Percentiles rank a stretch among this genome's conserved stretches.
Conservation (phyloP, 2,113 vertebrate species). For the Python bivittatus region DNA sequence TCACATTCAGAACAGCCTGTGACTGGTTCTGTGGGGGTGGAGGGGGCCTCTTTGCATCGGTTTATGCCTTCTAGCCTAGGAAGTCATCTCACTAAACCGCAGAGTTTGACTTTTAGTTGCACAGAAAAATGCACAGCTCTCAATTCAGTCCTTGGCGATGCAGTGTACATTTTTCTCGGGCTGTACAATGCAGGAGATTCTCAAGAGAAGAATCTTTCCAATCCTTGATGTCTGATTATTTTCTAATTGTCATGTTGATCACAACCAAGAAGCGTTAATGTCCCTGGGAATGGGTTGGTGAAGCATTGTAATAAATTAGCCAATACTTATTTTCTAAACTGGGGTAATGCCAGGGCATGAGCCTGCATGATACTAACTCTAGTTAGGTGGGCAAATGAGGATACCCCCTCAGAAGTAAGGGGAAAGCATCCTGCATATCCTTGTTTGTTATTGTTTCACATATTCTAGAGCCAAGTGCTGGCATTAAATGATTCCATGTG, state of each 20-base stretch:
- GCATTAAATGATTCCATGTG: slow-evolving; percentile 1
- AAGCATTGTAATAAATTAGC: neutral
- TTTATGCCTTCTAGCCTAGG: slow-evolving; percentile 7
- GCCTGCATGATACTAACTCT: neutral
- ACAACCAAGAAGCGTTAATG: neutral
- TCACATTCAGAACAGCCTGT: slow-evolving; percentile 19
- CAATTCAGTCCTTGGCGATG: slow-evolving; percentile 16
- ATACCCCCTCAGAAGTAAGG: neutral
- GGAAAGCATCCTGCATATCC: neutral
- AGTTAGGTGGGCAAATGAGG: neutral
- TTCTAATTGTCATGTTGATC: neutral
- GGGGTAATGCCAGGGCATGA: neutral
- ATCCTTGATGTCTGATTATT: neutral
- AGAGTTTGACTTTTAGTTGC: neutral
- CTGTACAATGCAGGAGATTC: neutral
- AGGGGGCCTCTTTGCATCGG: neutral
- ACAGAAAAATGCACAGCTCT: slow-evolving; percentile 21
- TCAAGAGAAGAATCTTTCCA: slow-evolving; percentile 1
- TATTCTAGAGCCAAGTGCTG: slow-evolving; percentile 4
- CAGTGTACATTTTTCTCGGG: slow-evolving; percentile 16
- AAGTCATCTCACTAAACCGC: neutral
- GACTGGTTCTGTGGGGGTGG: neutral
- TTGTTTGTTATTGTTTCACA: neutral
- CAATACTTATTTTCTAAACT: neutral
- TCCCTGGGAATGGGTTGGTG: neutral